These are phyloP conservation scores for Karalla daura DNA, from an alignment of 2,797 vertebrate species.

Conservation along the genomic window DNA sequence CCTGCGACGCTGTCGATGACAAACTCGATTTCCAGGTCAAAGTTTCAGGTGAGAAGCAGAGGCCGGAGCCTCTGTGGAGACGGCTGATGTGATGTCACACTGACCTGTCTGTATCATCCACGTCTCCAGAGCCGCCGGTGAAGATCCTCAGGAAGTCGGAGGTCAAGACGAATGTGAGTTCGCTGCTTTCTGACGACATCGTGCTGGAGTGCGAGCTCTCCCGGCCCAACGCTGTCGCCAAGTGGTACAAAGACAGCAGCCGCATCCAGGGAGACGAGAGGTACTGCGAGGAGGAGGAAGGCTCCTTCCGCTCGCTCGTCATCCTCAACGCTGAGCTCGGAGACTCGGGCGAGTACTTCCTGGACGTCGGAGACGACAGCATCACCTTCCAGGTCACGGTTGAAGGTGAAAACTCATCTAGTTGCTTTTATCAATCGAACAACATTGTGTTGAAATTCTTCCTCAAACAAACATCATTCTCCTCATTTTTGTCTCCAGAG, in stretches of 20 bases:
- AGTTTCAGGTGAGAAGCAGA: constrained; percentile 84
- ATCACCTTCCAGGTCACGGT: constrained; percentile 89
- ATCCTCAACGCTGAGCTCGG: constrained; percentile 84
- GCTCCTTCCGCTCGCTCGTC: constrained; percentile 85
- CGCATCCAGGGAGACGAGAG: constrained; percentile 86
- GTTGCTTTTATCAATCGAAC: too few species aligned
- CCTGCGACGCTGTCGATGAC: constrained; percentile 81
- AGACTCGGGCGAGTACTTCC: constrained; percentile 92
- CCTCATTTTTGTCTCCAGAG: too few species aligned
- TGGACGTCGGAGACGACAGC: constrained; percentile 89
- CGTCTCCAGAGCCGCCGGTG: constrained; percentile 83
- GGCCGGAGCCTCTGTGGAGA: neutral
- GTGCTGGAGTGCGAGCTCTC: constrained; percentile 92
- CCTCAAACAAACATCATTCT: neutral
- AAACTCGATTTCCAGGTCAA: constrained; percentile 87
- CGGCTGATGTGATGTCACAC: neutral
- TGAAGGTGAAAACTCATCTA: too few species aligned
- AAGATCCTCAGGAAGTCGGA: constrained; percentile 84
- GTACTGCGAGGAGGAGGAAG: constrained; percentile 90
- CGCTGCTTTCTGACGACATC: constrained; percentile 86
- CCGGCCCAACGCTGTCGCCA: constrained; percentile 78
- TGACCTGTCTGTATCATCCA: neutral
- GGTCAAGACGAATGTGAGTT: constrained; percentile 72
- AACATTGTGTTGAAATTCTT: neutral
- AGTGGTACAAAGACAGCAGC: constrained; percentile 92